Percentiles rank a stretch among this genome's conserved stretches.
phyloP scores from a whole-genome alignment of 2,113 vertebrate genomes.

The Antechinus flavipes region DNA sequence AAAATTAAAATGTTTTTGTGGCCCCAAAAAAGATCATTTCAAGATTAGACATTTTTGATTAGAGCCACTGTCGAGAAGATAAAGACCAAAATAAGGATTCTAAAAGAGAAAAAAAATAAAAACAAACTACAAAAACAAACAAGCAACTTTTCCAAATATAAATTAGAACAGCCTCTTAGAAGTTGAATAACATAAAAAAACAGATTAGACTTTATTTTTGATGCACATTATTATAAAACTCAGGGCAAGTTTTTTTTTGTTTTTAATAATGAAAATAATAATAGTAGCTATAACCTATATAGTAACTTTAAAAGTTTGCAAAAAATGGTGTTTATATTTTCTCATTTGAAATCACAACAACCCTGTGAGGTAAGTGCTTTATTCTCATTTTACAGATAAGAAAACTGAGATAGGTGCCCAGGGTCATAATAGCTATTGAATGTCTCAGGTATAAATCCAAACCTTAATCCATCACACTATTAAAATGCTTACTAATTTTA shows the following conservation, averaged over 20 bases:
- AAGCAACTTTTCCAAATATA: not conserved
- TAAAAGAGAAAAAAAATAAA: not conserved
- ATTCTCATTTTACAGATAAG: not conserved
- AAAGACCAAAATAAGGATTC: constrained; percentile 30
- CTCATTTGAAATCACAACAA: not conserved
- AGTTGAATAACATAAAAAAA: rapidly evolving
- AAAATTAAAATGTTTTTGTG: constrained; percentile 65
- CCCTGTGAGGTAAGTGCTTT: not conserved
- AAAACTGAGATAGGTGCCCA: not conserved
- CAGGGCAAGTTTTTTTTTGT: not conserved
- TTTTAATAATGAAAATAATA: not conserved
- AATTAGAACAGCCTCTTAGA: not conserved
- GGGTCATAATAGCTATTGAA: not conserved
- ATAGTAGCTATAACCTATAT: not conserved
- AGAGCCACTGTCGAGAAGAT: constrained; percentile 17
- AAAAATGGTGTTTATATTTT: not conserved
- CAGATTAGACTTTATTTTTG: no score
- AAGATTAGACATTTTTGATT: not conserved
- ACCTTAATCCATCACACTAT: not conserved
- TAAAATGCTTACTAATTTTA: not conserved
- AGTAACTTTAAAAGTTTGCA: not conserved
- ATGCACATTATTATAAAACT: not conserved
- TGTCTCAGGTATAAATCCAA: not conserved
- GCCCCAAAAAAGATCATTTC: constrained; percentile 21
- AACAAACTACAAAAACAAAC: not conserved